Percentiles rank a stretch among this genome's conserved stretches.
Evolutionary conservation across 2,797 vertebrate genomes (phyloP).

Genomic region (Melanotaenia trifasciata): DNA sequence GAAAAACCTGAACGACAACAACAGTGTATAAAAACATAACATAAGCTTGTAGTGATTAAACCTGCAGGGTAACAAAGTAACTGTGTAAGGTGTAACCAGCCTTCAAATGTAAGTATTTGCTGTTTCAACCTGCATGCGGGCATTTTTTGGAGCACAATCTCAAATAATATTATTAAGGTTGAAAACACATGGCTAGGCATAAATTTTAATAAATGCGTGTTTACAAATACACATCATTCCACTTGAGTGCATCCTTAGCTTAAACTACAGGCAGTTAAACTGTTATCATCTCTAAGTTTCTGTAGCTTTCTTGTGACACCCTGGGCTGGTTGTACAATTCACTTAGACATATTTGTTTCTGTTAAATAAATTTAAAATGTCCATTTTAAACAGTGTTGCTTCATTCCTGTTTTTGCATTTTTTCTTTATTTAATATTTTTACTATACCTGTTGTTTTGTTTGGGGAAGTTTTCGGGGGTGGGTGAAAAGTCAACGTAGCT

Average conservation of each 20-base stretch:
- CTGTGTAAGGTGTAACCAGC: too few relatives aligned
- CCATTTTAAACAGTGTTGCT: conserved; percentile 37
- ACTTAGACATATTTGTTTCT: neutral
- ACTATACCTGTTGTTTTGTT: too few relatives aligned
- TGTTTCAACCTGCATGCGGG: too few relatives aligned
- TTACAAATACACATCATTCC: neutral
- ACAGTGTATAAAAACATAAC: too few relatives aligned
- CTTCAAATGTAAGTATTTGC: too few relatives aligned
- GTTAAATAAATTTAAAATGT: conserved; percentile 10
- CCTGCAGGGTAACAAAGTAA: too few relatives aligned
- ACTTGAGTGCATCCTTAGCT: neutral
- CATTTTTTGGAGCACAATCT: too few relatives aligned
- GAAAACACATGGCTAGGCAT: too few relatives aligned
- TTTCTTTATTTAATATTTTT: too few relatives aligned
- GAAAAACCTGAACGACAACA: too few relatives aligned
- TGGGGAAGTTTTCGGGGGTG: too few relatives aligned
- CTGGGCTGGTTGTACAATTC: neutral
- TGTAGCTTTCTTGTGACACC: neutral
- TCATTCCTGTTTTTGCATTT: neutral
- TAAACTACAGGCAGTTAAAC: neutral
- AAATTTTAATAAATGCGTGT: neutral
- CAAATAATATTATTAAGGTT: neutral
- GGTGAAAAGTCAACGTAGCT: neutral
- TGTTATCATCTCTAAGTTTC: neutral
- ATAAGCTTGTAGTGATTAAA: too few relatives aligned